Conservation (phyloP, 1,140 invertebrate genomes). For the Pseudomyrmex pallidus region DNA sequence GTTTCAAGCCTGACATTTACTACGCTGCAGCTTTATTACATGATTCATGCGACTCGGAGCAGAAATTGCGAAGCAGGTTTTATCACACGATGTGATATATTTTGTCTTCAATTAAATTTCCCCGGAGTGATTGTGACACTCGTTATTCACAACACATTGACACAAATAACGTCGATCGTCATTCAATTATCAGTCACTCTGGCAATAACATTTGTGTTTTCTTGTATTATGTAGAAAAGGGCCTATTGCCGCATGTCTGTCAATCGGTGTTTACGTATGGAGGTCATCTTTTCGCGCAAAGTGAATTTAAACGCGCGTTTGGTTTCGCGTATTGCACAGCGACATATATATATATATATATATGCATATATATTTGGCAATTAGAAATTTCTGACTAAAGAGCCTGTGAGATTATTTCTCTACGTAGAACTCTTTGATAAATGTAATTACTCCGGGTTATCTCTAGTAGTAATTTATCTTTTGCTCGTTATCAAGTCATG, state of each 20-base stretch:
- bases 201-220: conserved; percentile 15
- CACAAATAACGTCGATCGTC: background rate
- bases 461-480: conserved; percentile 22
- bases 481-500: conserved; percentile 13
- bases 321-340: too few relatives aligned
- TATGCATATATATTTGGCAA: too few relatives aligned
- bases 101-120: background rate
- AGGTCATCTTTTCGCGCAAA: background rate
- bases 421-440: background rate
- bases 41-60: background rate
- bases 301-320: background rate
- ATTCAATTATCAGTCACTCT: background rate
- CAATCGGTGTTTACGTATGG: background rate
- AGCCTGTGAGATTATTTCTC: background rate
- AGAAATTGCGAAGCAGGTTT: background rate
- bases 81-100: background rate
- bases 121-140: conserved; percentile 1
- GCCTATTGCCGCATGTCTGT: background rate
- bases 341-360: too few relatives aligned
- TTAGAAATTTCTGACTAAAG: background rate
- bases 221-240: too few relatives aligned
- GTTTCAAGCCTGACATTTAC: too few relatives aligned
- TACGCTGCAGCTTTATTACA: background rate
- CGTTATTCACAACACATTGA: background rate
- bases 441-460: background rate